Evolutionary conservation across 2,797 vertebrate species (phyloP).

Genomic region (Psittacula derbiana): DNA sequence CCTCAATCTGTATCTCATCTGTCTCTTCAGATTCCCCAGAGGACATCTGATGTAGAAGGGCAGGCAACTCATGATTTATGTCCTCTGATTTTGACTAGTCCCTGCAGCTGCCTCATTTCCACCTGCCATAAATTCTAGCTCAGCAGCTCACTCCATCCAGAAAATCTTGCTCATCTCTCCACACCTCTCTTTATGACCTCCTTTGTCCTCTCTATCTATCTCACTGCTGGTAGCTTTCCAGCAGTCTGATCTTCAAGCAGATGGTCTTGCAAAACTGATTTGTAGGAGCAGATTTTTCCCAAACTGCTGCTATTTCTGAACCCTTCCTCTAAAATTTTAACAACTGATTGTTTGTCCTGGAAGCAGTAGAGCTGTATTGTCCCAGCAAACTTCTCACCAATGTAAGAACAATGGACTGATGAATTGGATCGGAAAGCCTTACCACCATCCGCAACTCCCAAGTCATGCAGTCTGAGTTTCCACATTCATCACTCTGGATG

Average conservation of each 20-base stretch:
- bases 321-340: neutral
- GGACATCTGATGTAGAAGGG: neutral
- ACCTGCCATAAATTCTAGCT: conserved; percentile 16
- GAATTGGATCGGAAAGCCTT: neutral
- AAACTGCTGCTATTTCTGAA: conserved; percentile 25
- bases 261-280: neutral
- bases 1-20: neutral
- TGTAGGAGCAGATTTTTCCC: neutral
- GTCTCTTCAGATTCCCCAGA: neutral
- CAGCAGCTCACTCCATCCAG: neutral
- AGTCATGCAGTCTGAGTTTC: neutral
- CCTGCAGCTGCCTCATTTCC: conserved; percentile 6
- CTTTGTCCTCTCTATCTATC: neutral
- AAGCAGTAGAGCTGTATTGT: neutral
- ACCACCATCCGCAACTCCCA: neutral
- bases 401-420: neutral
- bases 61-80: neutral
- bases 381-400: neutral
- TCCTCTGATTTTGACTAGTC: neutral
- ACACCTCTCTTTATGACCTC: neutral
- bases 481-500: neutral
- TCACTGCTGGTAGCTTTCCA: conserved; percentile 39
- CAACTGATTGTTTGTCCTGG: neutral
- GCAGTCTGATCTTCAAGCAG: conserved; percentile 37
- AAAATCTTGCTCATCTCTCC: neutral